Conservation (phyloP, 2,888 invertebrate genomes). For the Hydrotaea diabolus region DNA sequence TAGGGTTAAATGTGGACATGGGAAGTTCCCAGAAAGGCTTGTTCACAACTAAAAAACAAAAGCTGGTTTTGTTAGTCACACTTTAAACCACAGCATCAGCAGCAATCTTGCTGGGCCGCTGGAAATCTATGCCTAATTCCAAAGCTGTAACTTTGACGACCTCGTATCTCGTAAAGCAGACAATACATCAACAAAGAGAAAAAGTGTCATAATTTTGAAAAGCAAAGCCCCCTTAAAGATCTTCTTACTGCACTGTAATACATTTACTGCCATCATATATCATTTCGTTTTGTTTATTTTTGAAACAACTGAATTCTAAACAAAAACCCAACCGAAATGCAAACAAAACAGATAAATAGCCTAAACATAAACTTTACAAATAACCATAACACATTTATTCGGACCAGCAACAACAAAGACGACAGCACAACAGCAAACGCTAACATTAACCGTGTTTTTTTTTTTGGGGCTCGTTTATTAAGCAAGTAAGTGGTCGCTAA, state of each 20-base stretch:
- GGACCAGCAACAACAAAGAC: neutral
- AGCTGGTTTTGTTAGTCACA: no score
- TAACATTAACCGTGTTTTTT: no score
- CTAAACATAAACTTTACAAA: conserved; percentile 49
- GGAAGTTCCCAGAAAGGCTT: no score
- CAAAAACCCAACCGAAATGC: conserved; percentile 14
- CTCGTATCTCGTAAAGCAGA: no score
- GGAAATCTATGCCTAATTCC: no score
- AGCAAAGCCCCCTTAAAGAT: conserved; percentile 12
- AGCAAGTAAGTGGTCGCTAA: no score
- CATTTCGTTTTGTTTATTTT: neutral
- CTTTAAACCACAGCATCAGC: no score
- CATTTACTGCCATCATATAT: conserved; percentile 13
- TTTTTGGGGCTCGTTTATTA: no score
- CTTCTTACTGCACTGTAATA: no score
- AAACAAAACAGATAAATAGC: conserved; percentile 35
- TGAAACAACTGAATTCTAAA: conserved; percentile 19
- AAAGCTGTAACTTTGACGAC: neutral
- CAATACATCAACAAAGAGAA: conserved; percentile 15
- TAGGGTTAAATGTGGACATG: no score
- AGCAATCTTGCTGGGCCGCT: no score
- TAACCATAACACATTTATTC: conserved; percentile 51
- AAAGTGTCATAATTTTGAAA: conserved; percentile 62
- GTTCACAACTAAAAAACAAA: no score
- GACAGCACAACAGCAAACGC: conserved; percentile 27